Evolutionary conservation across 2,797 vertebrate species (phyloP), one percentile per base, ranked within the genome.

Genomic region (Mus spretus): DNA sequence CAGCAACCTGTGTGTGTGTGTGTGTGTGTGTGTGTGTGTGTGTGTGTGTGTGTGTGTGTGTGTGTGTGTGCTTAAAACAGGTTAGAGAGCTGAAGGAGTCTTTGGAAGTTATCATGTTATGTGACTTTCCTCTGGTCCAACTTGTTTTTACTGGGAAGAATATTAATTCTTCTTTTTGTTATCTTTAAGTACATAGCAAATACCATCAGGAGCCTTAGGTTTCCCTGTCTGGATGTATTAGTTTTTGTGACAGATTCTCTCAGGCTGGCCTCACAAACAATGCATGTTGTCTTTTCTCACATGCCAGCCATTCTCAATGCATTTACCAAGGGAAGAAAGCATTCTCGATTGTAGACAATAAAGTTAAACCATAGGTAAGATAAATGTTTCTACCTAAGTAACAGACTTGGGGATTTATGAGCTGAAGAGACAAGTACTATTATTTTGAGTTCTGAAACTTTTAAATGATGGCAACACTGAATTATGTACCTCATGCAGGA

Each of bases 391-490:
- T 61, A 87, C 80, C 47, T 74, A 44, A 90, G 80, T 95, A 95
- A 97, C 72, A 95, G 83, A 90, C 80, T 89, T 91, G 17, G 40
- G 92, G 75, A 97, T 97, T 97, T 95, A 97, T 3, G 72, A 94
- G 80, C 80, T 40, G 55, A 86, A 40, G 94, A 63, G 86, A 67
- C 83, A 94, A 40, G 77, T 88, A 59, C 78, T 91, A 31, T 96
- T 94, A 93, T 96, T 97, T 94, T 88, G 87, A 94, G 40, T 63
- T 91, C 89, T 87, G 91, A 87, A 97, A 97, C 96, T 98, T 97
- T 97, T 94, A 97, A 97, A 90, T 95, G 92, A 97, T 93, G 86
- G 94, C 61, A 70, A 67, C 67, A 75, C 72, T 97, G 95, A 97
- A 95, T 97, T 97, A 95, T 86, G 78, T 88, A 79, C 92, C 95